Percentiles rank a stretch among this genome's conserved stretches.
phyloP scores from a whole-genome alignment of 1,140 invertebrate species.

The Drosophila paulistorum region DNA sequence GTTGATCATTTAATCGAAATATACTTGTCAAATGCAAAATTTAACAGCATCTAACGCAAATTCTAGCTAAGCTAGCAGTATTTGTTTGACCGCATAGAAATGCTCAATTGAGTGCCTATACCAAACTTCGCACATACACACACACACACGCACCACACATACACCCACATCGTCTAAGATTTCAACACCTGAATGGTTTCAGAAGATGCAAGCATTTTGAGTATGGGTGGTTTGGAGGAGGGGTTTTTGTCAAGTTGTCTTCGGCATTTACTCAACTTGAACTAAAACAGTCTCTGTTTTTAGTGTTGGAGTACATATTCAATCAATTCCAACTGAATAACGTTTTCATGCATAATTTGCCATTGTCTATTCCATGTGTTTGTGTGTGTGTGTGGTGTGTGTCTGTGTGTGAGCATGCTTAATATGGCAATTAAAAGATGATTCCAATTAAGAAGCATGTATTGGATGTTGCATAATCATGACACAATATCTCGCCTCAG shows the following conservation, averaged over 20 bases:
- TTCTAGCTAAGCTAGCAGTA: slow-evolving; percentile 4
- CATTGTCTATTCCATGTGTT: background rate
- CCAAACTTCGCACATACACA: background rate
- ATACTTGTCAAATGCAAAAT: slow-evolving; percentile 3
- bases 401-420: slow-evolving; percentile 14
- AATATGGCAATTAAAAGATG: slow-evolving; percentile 28
- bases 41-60: background rate
- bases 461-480: slow-evolving; percentile 56
- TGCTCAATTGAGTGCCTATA: slow-evolving; percentile 16
- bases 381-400: background rate
- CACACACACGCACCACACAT: background rate
- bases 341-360: slow-evolving; percentile 11
- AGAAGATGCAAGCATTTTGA: background rate
- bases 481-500: slow-evolving; percentile 37
- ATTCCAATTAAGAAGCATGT: slow-evolving; percentile 26
- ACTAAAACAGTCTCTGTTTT: background rate
- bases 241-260: background rate
- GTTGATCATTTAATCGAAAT: slow-evolving; percentile 12
- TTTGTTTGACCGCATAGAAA: slow-evolving; percentile 1
- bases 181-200: slow-evolving; percentile 14
- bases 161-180: background rate
- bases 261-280: background rate
- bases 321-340: slow-evolving; percentile 14
- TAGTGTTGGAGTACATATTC: background rate
- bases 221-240: background rate